Percentiles rank a stretch among this genome's conserved stretches.
phyloP scores from a whole-genome alignment of 2,888 invertebrate species.

The Trachelus stipa region DNA sequence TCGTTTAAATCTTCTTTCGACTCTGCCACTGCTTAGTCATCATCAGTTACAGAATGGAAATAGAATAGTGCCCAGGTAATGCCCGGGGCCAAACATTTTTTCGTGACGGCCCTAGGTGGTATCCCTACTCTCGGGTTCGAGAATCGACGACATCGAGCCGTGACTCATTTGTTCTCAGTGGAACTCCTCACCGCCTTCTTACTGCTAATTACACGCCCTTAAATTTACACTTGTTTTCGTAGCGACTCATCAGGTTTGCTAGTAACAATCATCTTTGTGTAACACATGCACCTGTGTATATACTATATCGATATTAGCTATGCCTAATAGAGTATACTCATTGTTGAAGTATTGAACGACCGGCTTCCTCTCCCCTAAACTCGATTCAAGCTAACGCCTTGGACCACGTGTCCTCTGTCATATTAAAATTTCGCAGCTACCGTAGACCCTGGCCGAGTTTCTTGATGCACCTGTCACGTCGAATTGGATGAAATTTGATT shows the following conservation, averaged over 20 bases:
- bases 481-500: background rate
- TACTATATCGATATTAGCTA: background rate
- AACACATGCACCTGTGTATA: background rate
- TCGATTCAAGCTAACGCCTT: slow-evolving; percentile 28
- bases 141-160: slow-evolving; percentile 24
- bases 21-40: background rate
- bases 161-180: slow-evolving; percentile 40
- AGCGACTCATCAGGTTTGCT: slow-evolving; percentile 1
- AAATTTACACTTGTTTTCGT: slow-evolving; percentile 9
- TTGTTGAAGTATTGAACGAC: slow-evolving; percentile 38
- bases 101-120: slow-evolving; percentile 6
- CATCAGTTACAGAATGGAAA: background rate
- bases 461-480: background rate
- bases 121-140: slow-evolving; percentile 15
- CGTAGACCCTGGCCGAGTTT: background rate
- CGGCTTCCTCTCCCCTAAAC: slow-evolving; percentile 23
- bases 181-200: slow-evolving; percentile 11
- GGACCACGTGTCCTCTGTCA: background rate
- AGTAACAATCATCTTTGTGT: background rate
- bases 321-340: slow-evolving; percentile 10
- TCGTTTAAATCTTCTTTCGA: background rate
- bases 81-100: background rate
- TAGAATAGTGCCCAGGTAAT: background rate
- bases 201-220: slow-evolving; percentile 21
- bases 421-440: background rate